Evolutionary conservation across 2,888 invertebrate genomes (phyloP), one percentile per base, ranked within the genome.

Genomic region (Achlya flavicornis): DNA sequence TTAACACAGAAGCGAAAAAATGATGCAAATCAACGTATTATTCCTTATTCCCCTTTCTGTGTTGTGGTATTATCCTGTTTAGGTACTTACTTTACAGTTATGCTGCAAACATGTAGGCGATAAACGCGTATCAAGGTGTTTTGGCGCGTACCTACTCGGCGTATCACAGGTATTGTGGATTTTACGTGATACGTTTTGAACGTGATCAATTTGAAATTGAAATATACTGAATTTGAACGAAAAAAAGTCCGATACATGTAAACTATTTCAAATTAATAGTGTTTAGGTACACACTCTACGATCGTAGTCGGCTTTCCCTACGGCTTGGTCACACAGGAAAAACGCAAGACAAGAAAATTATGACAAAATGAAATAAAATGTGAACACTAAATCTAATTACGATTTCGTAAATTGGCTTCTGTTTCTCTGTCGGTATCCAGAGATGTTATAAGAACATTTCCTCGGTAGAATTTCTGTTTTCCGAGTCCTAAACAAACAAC

Each of bases 401-500:
- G 19, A 4, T 8, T 38, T 38, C 8, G 38, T 38, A 8, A 38
- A 2, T n/a, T 26, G 38, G 43, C 12, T 46, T 46, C 46, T 53
- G 53, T 53, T 53, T 5, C 38, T 59, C 38, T 59, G 16, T 38
- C 38, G 11, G n/a, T 59, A 38, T 38, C 14, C 35, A 35, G n/a
- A 8, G 35, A 5, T 59, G 16, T 16, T 16, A 19, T 59, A 59
- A 16, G 35, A 35, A 59, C 38, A 38, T 59, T 59, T 46, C 46
- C 46, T 46, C 46, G n/a, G 6, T n/a, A 6, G 33, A 58, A 33
- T 33, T 33, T 32, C 11, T 61, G 35, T 64, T 38, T 64, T 48
- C 26, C 58, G 35, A n/a, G 64, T 64, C 61, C 64, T 61, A 48
- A 61, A n/a, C 19, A 66, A 62, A 63, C 58, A 63, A 60, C 66